Evolutionary conservation across 2,113 vertebrate genomes (phyloP).

Genomic region (Gavia stellata): DNA sequence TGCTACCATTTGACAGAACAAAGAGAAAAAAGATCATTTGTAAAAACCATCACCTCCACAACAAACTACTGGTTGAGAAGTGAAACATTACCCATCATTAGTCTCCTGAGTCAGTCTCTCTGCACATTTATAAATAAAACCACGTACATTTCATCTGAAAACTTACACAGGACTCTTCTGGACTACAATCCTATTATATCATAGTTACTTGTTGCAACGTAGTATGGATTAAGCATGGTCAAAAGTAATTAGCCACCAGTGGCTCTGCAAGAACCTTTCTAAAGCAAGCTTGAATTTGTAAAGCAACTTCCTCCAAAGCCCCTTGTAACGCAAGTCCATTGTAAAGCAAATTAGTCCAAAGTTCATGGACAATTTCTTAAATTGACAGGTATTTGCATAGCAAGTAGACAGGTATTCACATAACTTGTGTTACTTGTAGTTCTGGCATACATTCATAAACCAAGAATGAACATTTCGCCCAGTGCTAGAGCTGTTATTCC

Average conservation of each 20-base stretch:
- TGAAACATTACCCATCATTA: not conserved
- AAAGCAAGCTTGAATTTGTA: slow-evolving; percentile 3
- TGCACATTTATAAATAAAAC: not conserved
- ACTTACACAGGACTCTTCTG: not conserved
- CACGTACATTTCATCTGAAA: not conserved
- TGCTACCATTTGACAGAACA: not conserved
- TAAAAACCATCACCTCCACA: not conserved
- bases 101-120: not conserved
- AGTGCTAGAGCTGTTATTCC: not conserved
- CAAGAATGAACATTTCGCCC: not conserved
- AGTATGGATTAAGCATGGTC: slow-evolving; percentile 3
- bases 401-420: not conserved
- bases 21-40: not conserved
- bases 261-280: not conserved
- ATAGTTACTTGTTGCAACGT: not conserved
- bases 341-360: slow-evolving; percentile 10
- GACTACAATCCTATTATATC: not conserved
- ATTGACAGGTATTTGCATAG: not conserved
- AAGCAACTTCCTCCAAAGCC: not conserved
- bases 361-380: not conserved
- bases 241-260: slow-evolving; percentile 1
- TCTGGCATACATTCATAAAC: not conserved
- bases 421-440: not conserved
- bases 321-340: not conserved
- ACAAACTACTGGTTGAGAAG: not conserved